Evolutionary conservation across 2,888 invertebrate species (phyloP), one percentile per base, ranked within the genome.

Genomic region (Flexamia atlantica): DNA sequence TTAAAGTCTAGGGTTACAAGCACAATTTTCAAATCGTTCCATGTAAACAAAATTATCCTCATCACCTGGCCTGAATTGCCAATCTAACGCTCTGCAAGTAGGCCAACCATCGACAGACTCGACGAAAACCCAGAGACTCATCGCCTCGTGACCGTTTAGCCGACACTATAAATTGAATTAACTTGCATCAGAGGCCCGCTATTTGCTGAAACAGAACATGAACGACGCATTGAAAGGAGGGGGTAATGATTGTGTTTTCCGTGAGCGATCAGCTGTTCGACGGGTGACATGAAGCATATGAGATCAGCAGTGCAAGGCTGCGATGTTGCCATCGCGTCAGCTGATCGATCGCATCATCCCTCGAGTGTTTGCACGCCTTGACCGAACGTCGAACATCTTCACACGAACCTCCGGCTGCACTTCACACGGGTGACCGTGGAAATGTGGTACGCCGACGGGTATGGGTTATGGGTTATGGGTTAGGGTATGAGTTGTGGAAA

Each of bases 301-400:
- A 64, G 64, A 64, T 64, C 64, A 64, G 64, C 64, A 28, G 64
- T 64, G 5, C 64, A 64, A 64, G 64, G 64, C 64, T 28, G 28
- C 25, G 64, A 64, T 64, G 64, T 64, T 64, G 64, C 64, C 64
- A 64, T 64, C 64, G 53, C 53, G 4, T 64, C 64, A 64, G 28
- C 64, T 64, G 64, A 64, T 64, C 53, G 53, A 46, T 2, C 4
- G 12, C 46, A 36, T 46, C 46, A 14, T 46, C 46, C 7, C 46
- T 14, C 46, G 46, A 46, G n/a, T n/a, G n/a, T n/a, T n/a, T n/a
- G n/a, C 50, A 50, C 50, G 50, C n/a, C 50, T 50, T 50, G 10
- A 50, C 14, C 14, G 50, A 50, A 50, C 50, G 50, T 40, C 7
- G 40, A 10, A 17, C 46, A 36, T 46, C 46, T 46, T 46, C 46